Percentiles rank a stretch among this genome's conserved stretches.
These are phyloP conservation scores for Lucilia sericata DNA, from an alignment of 1,140 invertebrate genomes.

Conservation along the genomic window DNA sequence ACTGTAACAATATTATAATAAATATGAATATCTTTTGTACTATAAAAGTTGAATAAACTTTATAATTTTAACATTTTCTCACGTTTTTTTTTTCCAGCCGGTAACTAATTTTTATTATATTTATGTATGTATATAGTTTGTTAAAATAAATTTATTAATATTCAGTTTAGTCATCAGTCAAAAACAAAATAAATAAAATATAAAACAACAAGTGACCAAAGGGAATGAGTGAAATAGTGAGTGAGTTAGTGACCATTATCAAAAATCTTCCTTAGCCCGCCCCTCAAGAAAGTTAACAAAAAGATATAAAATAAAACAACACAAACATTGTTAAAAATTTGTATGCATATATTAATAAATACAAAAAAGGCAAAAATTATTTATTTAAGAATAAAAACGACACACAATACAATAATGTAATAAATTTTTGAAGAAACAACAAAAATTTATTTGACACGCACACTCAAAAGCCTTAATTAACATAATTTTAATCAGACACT, in stretches of 20 bases:
- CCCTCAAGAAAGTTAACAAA: background rate
- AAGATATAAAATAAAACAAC: background rate
- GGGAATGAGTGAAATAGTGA: background rate
- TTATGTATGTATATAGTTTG: background rate
- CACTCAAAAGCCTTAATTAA: background rate
- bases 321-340: slow-evolving; percentile 12
- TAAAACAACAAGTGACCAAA: background rate
- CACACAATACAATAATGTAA: background rate
- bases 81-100: slow-evolving; percentile 6
- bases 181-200: background rate
- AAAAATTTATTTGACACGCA: background rate
- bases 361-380: background rate
- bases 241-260: slow-evolving; percentile 2
- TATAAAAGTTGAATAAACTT: slow-evolving; percentile 24
- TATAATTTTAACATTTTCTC: slow-evolving; percentile 7
- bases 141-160: slow-evolving; percentile 13
- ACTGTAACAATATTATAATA: no score
- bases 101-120: slow-evolving; percentile 5
- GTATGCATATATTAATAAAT: slow-evolving; percentile 1
- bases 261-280: background rate
- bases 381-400: background rate
- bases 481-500: slow-evolving; percentile 6
- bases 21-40: no score
- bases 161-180: slow-evolving; percentile 20
- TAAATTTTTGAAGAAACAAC: background rate